These are phyloP conservation scores for Polypedilum pembai DNA, from an alignment of 1,140 invertebrate genomes.

Conservation along the genomic window DNA sequence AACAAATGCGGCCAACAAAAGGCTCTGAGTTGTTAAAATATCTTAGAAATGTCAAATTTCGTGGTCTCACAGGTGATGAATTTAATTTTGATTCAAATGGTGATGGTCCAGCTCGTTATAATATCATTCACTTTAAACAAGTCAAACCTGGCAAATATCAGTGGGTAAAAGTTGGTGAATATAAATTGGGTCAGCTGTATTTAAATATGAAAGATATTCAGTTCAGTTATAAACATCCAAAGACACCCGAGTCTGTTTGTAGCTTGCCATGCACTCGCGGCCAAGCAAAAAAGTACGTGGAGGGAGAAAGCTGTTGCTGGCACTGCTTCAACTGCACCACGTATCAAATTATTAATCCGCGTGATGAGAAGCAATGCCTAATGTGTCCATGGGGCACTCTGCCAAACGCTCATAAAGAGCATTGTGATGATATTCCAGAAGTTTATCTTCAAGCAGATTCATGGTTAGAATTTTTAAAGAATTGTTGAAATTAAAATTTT, in stretches of 20 bases:
- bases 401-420: conserved; percentile 64
- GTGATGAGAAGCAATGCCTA: conserved; percentile 71
- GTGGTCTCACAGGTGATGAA: conserved; percentile 77
- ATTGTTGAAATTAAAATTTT: no score
- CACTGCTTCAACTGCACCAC: conserved; percentile 89
- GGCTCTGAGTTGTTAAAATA: conserved; percentile 75
- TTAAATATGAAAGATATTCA: conserved; percentile 76
- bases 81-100: conserved; percentile 84
- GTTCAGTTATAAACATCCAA: conserved; percentile 65
- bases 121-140: conserved; percentile 92
- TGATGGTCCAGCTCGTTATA: conserved; percentile 88
- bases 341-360: conserved; percentile 78
- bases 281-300: conserved; percentile 84
- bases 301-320: conserved; percentile 91
- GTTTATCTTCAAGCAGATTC: conserved; percentile 72
- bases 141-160: conserved; percentile 60
- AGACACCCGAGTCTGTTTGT: conserved; percentile 80
- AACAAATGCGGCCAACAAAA: conserved; percentile 79
- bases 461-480: conserved; percentile 43
- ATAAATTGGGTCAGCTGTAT: conserved; percentile 67
- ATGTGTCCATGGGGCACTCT: conserved; percentile 75
- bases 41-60: conserved; percentile 73
- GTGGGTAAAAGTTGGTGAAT: conserved; percentile 82
- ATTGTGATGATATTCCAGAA: conserved; percentile 73
- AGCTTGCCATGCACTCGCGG: conserved; percentile 76